Base-by-base conservation (phyloP, 2,888 invertebrate genomes). In the Cylindroiulus punctatus region DNA sequence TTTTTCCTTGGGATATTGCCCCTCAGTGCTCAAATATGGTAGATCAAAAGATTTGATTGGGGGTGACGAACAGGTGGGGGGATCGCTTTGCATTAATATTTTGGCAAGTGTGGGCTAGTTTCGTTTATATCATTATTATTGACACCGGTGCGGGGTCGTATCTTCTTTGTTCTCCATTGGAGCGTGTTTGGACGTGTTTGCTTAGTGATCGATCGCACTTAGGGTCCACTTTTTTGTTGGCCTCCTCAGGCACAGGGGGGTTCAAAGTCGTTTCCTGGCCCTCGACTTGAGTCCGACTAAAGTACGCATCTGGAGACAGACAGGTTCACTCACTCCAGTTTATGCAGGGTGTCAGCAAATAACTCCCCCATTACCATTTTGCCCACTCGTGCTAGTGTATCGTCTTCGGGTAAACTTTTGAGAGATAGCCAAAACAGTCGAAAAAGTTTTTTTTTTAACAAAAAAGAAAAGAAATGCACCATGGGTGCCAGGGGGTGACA, bases 301-400 rank as follows among this genome's bases (percentile, higher is more conserved):
- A 30, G 30, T 76, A 30, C 65, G 65, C 76, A 76, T 76, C 76
- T 76, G 76, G 76, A 30, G 76, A 65, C 65, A 22, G 65, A 76
- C 76, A 30, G 30, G 76, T 76, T 76, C 76, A 76, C 76, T 76
- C 30, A 76, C 76, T 76, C 14, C 44, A 4, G 14, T 2, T 7
- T 22, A 30, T 76, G 30, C 76, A 76, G 76, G 76, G 76, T 76
- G 76, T 76, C 76, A 76, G 30, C 76, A 76, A 76, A 76, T 30
- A 12, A n/a, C n/a, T n/a, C n/a, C n/a, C n/a, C n/a, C n/a, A n/a
- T n/a, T n/a, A n/a, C n/a, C n/a, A n/a, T n/a, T n/a, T n/a, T n/a
- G 5, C 8, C 26, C 2, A n/a, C 19, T 10, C 52, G 44, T 44
- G 14, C 52, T 52, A 52, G n/a, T 52, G 52, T n/a, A 52, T 52